Evolutionary conservation across 2,797 vertebrate genomes (phyloP).

Genomic region (Tachyglossus aculeatus): DNA sequence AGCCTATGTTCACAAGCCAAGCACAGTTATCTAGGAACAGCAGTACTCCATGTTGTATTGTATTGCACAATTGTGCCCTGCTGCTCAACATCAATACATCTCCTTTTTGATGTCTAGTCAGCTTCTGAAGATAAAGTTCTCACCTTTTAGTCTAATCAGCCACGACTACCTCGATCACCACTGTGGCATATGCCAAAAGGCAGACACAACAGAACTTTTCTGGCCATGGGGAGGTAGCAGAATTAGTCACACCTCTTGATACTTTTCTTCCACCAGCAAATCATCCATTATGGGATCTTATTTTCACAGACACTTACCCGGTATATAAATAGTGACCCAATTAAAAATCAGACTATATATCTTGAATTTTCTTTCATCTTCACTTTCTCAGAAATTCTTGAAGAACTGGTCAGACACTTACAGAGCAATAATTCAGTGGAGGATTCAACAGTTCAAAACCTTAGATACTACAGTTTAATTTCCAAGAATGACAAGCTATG

Average conservation of each 20-base stretch:
- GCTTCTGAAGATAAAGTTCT: background rate
- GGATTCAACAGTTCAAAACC: too few species aligned
- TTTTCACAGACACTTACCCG: background rate
- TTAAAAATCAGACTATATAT: background rate
- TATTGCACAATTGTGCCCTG: background rate
- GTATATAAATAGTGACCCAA: background rate
- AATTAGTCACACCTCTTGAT: background rate
- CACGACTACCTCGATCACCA: too few species aligned
- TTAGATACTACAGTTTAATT: too few species aligned
- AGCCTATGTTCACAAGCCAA: background rate
- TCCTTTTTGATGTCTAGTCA: constrained; percentile 1
- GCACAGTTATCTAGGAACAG: constrained; percentile 30
- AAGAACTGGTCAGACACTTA: too few species aligned
- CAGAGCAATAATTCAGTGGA: too few species aligned
- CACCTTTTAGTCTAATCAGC: too few species aligned
- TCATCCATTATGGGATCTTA: background rate
- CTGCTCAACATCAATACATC: accelerated
- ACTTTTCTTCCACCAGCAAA: background rate
- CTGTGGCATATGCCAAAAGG: too few species aligned
- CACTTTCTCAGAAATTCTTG: background rate
- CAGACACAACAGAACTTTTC: too few species aligned
- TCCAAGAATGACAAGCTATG: too few species aligned
- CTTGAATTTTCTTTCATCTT: background rate
- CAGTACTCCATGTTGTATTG: background rate
- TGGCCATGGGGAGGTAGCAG: background rate